Evolutionary conservation across 1,140 invertebrate species (phyloP).

Genomic region (Chlorops oryzae): DNA sequence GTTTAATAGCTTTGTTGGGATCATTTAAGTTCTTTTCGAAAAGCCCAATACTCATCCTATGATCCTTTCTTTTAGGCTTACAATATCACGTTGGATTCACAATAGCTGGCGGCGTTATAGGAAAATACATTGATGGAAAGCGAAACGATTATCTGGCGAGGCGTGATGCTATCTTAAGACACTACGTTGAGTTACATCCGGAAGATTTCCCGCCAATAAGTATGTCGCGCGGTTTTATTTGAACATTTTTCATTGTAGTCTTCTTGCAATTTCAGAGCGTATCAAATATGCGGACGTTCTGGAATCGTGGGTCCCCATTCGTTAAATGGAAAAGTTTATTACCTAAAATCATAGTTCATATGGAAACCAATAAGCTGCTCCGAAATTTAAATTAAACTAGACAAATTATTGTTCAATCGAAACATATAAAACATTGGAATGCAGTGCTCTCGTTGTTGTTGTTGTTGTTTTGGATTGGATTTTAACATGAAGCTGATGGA

Average conservation of each 20-base stretch:
- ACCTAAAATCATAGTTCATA: no score
- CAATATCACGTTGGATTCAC: conserved; percentile 51
- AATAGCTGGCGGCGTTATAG: conserved; percentile 31
- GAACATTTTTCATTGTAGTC: conserved; percentile 2
- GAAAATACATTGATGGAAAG: conserved; percentile 45
- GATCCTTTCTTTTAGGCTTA: conserved; percentile 58
- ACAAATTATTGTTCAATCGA: no score
- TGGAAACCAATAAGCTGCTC: no score
- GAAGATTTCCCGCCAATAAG: conserved; percentile 62
- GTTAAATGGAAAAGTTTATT: conserved; percentile 48
- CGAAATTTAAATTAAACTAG: no score
- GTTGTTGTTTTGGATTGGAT: no score
- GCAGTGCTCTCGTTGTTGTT: no score
- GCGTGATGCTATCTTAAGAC: conserved; percentile 60
- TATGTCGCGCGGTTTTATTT: conserved; percentile 30
- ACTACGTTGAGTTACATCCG: conserved; percentile 64
- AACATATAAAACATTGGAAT: no score
- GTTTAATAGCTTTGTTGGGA: no score
- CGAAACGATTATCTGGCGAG: conserved; percentile 51
- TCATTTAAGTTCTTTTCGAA: no score
- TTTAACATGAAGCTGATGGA: no score
- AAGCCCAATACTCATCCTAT: no score
- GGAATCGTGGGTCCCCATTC: conserved; percentile 57
- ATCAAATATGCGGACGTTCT: conserved; percentile 58
- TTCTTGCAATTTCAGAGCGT: conserved; percentile 52